A percentile compares a stretch with the other conserved stretches of the same genome.
Conservation (phyloP, 2,888 invertebrate species). For the Watsonalla cultraria region DNA sequence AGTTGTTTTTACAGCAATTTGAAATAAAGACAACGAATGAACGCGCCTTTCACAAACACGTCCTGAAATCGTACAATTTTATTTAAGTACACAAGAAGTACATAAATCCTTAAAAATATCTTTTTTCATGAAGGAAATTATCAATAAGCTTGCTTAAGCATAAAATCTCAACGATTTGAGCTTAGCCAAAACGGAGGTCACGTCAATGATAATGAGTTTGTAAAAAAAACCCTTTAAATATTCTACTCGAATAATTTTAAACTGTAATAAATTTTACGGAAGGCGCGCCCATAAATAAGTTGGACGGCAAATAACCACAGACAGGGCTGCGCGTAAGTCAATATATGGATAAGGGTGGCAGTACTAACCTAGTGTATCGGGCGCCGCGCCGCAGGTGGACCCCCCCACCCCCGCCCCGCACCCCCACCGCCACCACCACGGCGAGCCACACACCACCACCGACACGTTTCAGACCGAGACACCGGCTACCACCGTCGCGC, state of each 20-base stretch:
- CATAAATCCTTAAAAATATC: too few species aligned
- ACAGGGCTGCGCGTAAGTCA: constrained; percentile 36
- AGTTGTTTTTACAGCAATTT: constrained; percentile 2
- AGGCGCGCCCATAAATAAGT: constrained; percentile 10
- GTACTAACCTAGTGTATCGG: constrained; percentile 71
- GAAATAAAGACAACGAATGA: background rate
- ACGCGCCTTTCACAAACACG: background rate
- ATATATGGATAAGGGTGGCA: constrained; percentile 36
- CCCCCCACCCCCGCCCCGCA: constrained; percentile 43
- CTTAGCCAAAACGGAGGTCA: too few species aligned
- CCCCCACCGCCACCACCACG: constrained; percentile 72
- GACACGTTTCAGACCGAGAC: constrained; percentile 71
- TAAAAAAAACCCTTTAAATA: too few species aligned
- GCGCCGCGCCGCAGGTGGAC: constrained; percentile 60
- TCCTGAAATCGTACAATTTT: too few species aligned
- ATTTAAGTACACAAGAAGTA: too few species aligned
- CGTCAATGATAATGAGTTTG: too few species aligned
- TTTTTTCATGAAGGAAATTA: too few species aligned
- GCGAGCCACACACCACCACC: constrained; percentile 64
- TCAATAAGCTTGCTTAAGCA: too few species aligned
- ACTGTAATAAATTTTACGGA: background rate
- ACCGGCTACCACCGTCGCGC: constrained; percentile 41
- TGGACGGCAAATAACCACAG: constrained; percentile 41
- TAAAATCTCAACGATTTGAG: too few species aligned
- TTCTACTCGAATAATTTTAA: background rate